These are phyloP conservation scores for Aramus guarauna DNA, from an alignment of 2,113 vertebrate genomes.

Conservation along the genomic window DNA sequence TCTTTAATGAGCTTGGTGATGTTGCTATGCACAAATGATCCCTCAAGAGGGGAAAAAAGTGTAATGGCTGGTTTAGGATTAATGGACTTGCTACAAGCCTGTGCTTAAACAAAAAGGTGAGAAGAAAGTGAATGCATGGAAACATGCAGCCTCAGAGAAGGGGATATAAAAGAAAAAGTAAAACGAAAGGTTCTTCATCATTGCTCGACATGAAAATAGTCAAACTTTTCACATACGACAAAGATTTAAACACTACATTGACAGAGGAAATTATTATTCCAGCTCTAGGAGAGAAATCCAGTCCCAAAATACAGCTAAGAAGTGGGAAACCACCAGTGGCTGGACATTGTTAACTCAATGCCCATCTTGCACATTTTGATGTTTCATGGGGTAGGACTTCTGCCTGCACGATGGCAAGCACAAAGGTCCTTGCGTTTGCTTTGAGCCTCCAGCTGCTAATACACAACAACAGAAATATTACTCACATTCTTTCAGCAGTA, in stretches of 20 bases:
- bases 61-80: background rate
- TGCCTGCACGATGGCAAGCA: background rate
- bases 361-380: background rate
- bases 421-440: background rate
- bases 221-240: background rate
- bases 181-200: background rate
- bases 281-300: background rate
- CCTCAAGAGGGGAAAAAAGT: background rate
- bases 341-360: background rate
- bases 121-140: background rate
- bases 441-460: background rate
- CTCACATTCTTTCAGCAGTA: background rate
- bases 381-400: background rate
- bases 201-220: background rate
- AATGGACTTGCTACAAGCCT: background rate
- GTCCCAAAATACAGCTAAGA: background rate
- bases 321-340: background rate
- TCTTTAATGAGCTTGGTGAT: conserved; percentile 5
- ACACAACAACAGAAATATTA: background rate
- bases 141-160: background rate
- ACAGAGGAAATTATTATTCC: background rate
- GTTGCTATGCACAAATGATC: background rate
- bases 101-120: background rate
- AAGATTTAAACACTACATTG: background rate
- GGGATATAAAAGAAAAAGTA: background rate